Base-by-base conservation (phyloP, 2,888 invertebrate species). In the Yponomeuta cagnagella region DNA sequence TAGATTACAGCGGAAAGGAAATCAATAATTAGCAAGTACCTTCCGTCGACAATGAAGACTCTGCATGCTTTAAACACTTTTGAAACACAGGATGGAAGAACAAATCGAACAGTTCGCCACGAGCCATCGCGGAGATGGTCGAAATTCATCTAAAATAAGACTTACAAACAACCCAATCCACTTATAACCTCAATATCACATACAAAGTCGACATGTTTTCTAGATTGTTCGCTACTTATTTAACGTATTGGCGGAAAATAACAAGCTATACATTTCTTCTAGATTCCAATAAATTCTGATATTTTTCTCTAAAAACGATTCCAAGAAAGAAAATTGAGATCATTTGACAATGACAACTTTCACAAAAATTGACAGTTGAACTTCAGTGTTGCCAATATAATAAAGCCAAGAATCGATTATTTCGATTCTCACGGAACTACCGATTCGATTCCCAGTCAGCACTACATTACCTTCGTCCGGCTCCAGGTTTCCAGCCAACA, bases 401-500 rank as follows among this genome's bases (percentile, higher is more conserved):
- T 10, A 10, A 64, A 58, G 15, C 6, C 52, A 58, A 4, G 65
- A 70, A 43, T 63, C 69, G 69, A 70, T 48, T 70, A 43, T 43
- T 43, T 43, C 48, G 37, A n/a, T 68, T n/a, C 30, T 43, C 31
- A 58, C 3, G 10, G 1, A 15, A 52, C 48, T 68, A 43, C 1
- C 67, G 43, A 67, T 37, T 67, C 43, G 30, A 66, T 64, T 68
- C 12, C 66, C n/a, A 43, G 43, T 37, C 43, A 5, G 9, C 43
- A 3, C 43, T 43, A 43, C 43, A 52, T 87, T 90, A 85, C 94
- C 94, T 76, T 93, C 96, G 92, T 99, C 99, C 1, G 99, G 97
- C 77, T 96, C 94, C 81, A 99, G 93, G 83, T 98, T 97, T 70
- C 99, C 99, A 78, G 99, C 99, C 82, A 99, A 93, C 97, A 99